Conservation (phyloP, 2,797 vertebrate species). For the Cyprinella venusta region DNA sequence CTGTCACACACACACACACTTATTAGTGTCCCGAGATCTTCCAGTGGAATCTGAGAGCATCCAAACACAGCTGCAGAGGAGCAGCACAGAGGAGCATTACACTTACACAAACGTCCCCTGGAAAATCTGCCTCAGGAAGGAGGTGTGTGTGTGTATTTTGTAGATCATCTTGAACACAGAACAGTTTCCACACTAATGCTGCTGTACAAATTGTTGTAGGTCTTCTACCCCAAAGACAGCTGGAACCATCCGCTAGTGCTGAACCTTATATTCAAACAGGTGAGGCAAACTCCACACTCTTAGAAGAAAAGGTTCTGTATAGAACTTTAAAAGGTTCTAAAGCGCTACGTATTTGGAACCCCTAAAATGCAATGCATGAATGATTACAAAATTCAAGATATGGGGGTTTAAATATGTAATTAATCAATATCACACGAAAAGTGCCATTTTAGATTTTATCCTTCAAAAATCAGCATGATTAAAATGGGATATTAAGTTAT, state of each 20-base stretch:
- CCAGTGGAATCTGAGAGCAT: slow-evolving; percentile 81
- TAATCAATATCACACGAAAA: too few species aligned
- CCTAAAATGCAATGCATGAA: too few species aligned
- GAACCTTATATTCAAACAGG: slow-evolving; percentile 96
- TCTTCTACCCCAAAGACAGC: slow-evolving; percentile 95
- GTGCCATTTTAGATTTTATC: too few species aligned
- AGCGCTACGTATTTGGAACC: too few species aligned
- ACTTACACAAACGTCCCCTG: slow-evolving; percentile 92
- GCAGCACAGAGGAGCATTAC: slow-evolving; percentile 85
- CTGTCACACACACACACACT: neutral
- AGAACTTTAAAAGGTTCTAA: too few species aligned
- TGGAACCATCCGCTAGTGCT: slow-evolving; percentile 88
- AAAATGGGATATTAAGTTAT: too few species aligned
- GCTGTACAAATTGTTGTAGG: slow-evolving; percentile 74
- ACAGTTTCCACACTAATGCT: neutral
- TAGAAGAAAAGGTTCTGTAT: too few species aligned
- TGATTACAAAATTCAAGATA: too few species aligned
- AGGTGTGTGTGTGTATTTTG: slow-evolving; percentile 74
- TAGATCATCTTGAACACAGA: neutral
- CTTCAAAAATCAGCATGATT: too few species aligned
- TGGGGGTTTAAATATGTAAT: too few species aligned
- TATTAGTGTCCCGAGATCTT: slow-evolving; percentile 81
- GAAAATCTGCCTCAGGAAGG: slow-evolving; percentile 93
- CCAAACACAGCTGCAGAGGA: slow-evolving; percentile 88
- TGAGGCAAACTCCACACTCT: slow-evolving; percentile 63